A percentile compares a stretch with the other conserved stretches of the same genome.
Conservation (phyloP, 2,888 invertebrate genomes). For the Uloborus plumipes region DNA sequence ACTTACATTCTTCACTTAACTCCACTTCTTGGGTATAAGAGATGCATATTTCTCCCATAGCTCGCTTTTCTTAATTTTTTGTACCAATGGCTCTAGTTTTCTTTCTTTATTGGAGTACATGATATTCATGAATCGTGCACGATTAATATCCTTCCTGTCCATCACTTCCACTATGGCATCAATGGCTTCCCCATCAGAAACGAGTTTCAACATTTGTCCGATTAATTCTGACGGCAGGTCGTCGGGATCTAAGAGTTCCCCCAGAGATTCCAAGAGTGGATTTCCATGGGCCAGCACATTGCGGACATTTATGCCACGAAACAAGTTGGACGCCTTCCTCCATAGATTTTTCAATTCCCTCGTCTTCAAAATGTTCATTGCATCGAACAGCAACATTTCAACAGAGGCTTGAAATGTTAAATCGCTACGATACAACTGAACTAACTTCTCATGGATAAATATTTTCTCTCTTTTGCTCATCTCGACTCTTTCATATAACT, state of each 20-base stretch:
- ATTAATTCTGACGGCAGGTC: constrained; percentile 38
- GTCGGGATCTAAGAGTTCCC: constrained; percentile 26
- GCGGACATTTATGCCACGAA: constrained; percentile 29
- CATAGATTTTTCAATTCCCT: constrained; percentile 12
- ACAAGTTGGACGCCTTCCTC: constrained; percentile 25
- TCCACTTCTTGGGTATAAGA: constrained; percentile 8
- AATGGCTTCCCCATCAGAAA: neutral
- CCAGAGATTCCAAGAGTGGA: constrained; percentile 31
- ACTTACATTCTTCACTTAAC: too few species aligned
- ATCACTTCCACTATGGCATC: constrained; percentile 22
- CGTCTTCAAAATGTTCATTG: constrained; percentile 26
- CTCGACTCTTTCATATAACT: constrained; percentile 17
- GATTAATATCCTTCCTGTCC: neutral
- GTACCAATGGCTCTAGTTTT: neutral
- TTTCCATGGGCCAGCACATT: constrained; percentile 43
- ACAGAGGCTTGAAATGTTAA: constrained; percentile 11
- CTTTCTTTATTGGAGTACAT: constrained; percentile 16
- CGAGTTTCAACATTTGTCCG: constrained; percentile 4
- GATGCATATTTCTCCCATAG: constrained; percentile 14
- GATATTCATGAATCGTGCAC: neutral
- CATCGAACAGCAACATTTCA: constrained; percentile 37
- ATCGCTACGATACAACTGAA: constrained; percentile 16
- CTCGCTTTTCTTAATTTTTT: constrained; percentile 11
- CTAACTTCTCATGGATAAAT: constrained; percentile 16
- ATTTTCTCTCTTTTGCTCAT: constrained; percentile 4